Base-by-base conservation (phyloP, 2,113 vertebrate species). In the Melanostigma gelatinosum region DNA sequence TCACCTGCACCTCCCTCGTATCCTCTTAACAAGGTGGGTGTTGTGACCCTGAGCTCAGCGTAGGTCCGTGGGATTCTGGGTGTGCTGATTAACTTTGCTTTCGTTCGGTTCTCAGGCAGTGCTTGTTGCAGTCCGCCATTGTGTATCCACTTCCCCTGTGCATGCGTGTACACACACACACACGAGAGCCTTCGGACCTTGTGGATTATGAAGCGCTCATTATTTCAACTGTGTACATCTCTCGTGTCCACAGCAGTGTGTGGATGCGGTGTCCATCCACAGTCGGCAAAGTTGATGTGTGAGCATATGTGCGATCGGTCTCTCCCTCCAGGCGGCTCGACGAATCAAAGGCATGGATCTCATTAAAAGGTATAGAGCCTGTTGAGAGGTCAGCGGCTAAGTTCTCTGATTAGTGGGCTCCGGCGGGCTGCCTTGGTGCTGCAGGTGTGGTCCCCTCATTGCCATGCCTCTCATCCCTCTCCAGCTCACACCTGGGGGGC, bases 341-440 rank as follows among this genome's bases (percentile, higher is more conserved):
- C 27, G 40, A 88, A 92, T 94, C 92, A 94, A 92, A 94, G 89
- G 64, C 83, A 80, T 75, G 70, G 78, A 79, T 91, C 92, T 94
- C 87, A 89, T 94, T 92, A 92, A 88, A 92, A 83, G 90, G 80
- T 87, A 81, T 65, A 22, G 85, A 65, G 85, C 79, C 85, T 60
- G 79, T 85, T 72, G 89, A 90, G 84, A 91, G 90, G 86, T 92
- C 88, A 85, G 84, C 11, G 44, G 85, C 78, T 86, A 88, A 93
- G 81, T 90, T 72, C 68, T 89, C 85, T 94, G 91, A 94, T 93
- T 90, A 92, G 91, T 86, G 63, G 62, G 77, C 74, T 83, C 76
- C 70, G 12, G 75, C 48, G 24, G 85, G 69, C 83, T 68, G 60
- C 72, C 66, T 79, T 66, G 61, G 63, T 66, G 84, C 54, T 68